Evolutionary conservation across 2,888 invertebrate genomes (phyloP).

Genomic region (Oligia strigilis): DNA sequence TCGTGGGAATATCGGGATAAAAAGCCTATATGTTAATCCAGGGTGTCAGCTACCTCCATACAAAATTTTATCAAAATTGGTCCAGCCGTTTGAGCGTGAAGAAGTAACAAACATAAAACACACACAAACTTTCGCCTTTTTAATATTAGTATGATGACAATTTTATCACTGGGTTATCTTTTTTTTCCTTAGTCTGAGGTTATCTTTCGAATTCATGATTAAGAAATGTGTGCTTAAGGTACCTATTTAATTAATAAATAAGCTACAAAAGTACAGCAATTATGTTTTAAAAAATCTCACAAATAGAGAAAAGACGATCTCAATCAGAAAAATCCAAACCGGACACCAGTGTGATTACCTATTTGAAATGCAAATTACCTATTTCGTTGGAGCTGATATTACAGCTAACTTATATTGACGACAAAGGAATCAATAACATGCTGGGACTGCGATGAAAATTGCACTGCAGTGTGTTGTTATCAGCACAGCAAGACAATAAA

Average conservation of each 20-base stretch:
- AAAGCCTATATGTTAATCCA: too few relatives aligned
- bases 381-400: too few relatives aligned
- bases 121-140: too few relatives aligned
- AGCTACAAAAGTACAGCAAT: not conserved
- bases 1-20: too few relatives aligned
- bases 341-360: not conserved
- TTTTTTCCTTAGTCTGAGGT: not conserved
- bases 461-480: not conserved
- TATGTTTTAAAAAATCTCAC: not conserved
- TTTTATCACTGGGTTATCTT: constrained; percentile 43
- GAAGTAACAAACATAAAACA: not conserved
- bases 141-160: not conserved
- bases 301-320: not conserved
- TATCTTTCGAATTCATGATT: constrained; percentile 30
- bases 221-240: not conserved
- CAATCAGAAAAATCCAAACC: not conserved
- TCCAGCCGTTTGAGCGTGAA: constrained; percentile 5
- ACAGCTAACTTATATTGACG: too few relatives aligned
- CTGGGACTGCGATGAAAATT: constrained; percentile 1
- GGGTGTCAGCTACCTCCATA: too few relatives aligned
- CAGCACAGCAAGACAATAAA: not conserved
- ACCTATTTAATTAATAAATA: not conserved
- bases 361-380: not conserved
- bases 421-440: not conserved
- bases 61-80: too few relatives aligned